Evolutionary conservation across 2,888 invertebrate genomes (phyloP).

Genomic region (Ethmia dodecea): DNA sequence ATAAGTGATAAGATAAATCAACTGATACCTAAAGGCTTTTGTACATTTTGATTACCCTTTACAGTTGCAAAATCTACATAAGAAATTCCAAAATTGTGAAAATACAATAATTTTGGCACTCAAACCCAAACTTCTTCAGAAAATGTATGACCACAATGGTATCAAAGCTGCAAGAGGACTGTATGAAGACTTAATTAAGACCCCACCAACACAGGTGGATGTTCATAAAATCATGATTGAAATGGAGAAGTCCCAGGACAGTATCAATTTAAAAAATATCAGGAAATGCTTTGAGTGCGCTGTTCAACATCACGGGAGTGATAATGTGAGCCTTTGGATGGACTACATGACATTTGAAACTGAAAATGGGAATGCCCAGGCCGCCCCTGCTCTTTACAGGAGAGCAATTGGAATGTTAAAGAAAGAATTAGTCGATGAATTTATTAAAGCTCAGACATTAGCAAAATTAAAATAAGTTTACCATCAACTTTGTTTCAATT

Average conservation of each 20-base stretch:
- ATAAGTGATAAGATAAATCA: too few species aligned
- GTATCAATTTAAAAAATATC: slow-evolving; percentile 62
- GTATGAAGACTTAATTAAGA: slow-evolving; percentile 77
- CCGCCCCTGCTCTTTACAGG: slow-evolving; percentile 75
- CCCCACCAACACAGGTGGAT: slow-evolving; percentile 78
- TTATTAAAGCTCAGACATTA: slow-evolving; percentile 73
- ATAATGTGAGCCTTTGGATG: slow-evolving; percentile 83
- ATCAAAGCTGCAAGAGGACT: slow-evolving; percentile 78
- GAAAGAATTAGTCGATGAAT: slow-evolving; percentile 67
- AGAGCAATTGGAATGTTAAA: slow-evolving; percentile 80
- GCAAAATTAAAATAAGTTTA: slow-evolving; percentile 53
- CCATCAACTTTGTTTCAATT: neutral
- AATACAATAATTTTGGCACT: slow-evolving; percentile 66
- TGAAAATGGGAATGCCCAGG: slow-evolving; percentile 76
- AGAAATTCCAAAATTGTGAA: slow-evolving; percentile 66
- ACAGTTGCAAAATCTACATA: slow-evolving; percentile 53
- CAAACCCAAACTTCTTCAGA: slow-evolving; percentile 80
- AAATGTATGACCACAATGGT: slow-evolving; percentile 67
- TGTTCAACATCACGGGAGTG: slow-evolving; percentile 81
- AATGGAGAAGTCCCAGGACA: slow-evolving; percentile 66
- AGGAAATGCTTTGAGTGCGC: slow-evolving; percentile 80
- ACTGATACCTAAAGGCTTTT: too few species aligned
- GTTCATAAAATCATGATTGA: slow-evolving; percentile 80
- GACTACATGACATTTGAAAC: slow-evolving; percentile 85
- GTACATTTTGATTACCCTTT: too few species aligned